Conservation (phyloP, 1,140 invertebrate genomes). For the Platyscapa corneri region DNA sequence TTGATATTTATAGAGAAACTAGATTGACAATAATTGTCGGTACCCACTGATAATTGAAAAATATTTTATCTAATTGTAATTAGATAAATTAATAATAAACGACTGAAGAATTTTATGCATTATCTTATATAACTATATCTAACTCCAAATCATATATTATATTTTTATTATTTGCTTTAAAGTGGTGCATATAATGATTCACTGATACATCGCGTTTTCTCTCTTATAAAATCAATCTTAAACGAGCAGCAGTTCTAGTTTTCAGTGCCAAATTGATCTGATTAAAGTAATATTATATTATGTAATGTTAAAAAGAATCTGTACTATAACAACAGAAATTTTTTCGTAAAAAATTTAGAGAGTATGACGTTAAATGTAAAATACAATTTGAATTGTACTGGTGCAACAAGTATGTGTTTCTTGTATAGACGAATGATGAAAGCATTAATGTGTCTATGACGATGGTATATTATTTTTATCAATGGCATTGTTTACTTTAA, state of each 20-base stretch:
- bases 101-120: background rate
- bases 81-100: background rate
- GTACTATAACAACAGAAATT: background rate
- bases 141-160: too few relatives aligned
- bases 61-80: background rate
- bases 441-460: slow-evolving; percentile 23
- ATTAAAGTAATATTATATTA: background rate
- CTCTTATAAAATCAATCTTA: background rate
- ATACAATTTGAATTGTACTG: slow-evolving; percentile 29
- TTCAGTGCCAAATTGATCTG: background rate
- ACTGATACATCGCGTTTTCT: too few relatives aligned
- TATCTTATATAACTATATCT: background rate
- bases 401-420: slow-evolving; percentile 27
- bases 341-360: slow-evolving; percentile 15
- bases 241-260: background rate
- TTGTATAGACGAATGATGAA: slow-evolving; percentile 22
- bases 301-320: background rate
- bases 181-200: background rate
- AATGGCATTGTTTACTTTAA: slow-evolving; percentile 43
- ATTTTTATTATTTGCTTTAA: background rate
- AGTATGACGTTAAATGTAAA: background rate
- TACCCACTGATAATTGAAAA: background rate
- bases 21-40: background rate
- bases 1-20: background rate
- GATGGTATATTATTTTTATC: slow-evolving; percentile 49